Conservation (phyloP, 2,113 vertebrate species). For the Dasyurus viverrinus region DNA sequence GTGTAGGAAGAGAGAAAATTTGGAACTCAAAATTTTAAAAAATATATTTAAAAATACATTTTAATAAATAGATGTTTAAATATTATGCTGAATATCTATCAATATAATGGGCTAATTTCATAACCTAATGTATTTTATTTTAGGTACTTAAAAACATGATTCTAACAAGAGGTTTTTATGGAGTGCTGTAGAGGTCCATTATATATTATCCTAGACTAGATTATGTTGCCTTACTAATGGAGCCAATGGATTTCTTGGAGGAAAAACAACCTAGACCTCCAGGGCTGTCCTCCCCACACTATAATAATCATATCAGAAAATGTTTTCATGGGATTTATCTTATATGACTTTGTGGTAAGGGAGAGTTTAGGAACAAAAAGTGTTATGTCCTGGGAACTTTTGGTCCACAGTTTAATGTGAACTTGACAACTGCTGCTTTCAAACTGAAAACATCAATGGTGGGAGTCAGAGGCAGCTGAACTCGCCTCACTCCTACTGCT, state of each 20-base stretch:
- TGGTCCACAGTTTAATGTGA: conserved; percentile 11
- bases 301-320: not conserved
- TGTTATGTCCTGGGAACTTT: conserved; percentile 14
- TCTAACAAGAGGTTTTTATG: not conserved
- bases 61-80: not conserved
- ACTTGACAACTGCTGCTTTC: conserved; percentile 53
- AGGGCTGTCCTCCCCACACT: not conserved
- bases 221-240: not conserved
- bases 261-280: not conserved
- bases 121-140: not conserved
- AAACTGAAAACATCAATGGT: not conserved
- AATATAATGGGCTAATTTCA: not conserved
- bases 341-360: not conserved
- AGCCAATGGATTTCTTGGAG: not conserved
- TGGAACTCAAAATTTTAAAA: too few species aligned
- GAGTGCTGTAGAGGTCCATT: not conserved
- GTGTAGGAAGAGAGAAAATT: too few species aligned
- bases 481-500: not conserved
- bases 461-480: not conserved
- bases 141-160: not conserved
- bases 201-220: not conserved
- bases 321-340: not conserved
- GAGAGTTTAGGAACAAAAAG: conserved; percentile 12
- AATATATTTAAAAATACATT: too few species aligned
- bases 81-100: not conserved